These are phyloP conservation scores for Diabrotica undecimpunctata DNA, from an alignment of 1,140 invertebrate species.

Conservation along the genomic window DNA sequence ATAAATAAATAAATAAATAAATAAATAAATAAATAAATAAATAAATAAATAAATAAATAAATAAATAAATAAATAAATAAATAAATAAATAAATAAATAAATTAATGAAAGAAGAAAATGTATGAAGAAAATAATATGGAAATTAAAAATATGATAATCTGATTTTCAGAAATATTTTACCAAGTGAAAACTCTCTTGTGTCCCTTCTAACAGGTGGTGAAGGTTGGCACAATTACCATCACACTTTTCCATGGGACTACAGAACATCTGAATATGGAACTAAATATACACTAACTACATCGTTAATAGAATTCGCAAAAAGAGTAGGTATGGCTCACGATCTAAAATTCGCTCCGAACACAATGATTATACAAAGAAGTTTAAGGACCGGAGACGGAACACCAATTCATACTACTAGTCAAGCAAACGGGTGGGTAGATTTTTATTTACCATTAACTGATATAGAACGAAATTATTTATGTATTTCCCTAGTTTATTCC, in stretches of 20 bases:
- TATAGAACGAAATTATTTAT: too few species aligned
- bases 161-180: slow-evolving; percentile 37
- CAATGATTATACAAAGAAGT: slow-evolving; percentile 51
- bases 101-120: too few species aligned
- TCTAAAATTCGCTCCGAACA: slow-evolving; percentile 54
- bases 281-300: slow-evolving; percentile 51
- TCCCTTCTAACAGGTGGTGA: slow-evolving; percentile 55
- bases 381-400: slow-evolving; percentile 5
- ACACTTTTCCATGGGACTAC: slow-evolving; percentile 74
- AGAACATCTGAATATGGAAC: slow-evolving; percentile 61
- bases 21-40: too few species aligned
- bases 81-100: too few species aligned
- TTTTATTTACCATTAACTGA: too few species aligned
- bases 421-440: too few species aligned
- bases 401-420: neutral
- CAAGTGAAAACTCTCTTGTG: slow-evolving; percentile 60
- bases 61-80: too few species aligned
- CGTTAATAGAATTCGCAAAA: slow-evolving; percentile 54
- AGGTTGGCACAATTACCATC: slow-evolving; percentile 78
- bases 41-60: too few species aligned
- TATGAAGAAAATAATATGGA: too few species aligned
- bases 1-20: too few species aligned
- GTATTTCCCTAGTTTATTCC: too few species aligned
- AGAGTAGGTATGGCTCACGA: slow-evolving; percentile 63
- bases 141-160: neutral